Conservation (phyloP, 2,888 invertebrate genomes). For the Chalcosyrphus nemorum region DNA sequence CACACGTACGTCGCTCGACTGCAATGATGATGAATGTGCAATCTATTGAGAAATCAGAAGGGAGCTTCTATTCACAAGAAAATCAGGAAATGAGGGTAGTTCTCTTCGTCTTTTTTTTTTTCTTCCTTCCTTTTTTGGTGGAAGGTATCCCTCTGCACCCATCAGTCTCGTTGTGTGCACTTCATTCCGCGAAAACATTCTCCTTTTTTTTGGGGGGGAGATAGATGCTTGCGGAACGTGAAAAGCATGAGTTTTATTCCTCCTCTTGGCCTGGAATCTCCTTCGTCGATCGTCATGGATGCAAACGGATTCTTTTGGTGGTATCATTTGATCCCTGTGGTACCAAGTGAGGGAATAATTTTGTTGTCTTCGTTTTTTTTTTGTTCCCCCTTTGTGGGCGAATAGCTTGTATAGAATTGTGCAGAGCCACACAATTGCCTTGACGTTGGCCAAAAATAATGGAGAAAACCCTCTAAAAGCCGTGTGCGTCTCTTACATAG, state of each 20-base stretch:
- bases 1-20: slow-evolving; percentile 29
- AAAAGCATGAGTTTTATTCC: slow-evolving; percentile 3
- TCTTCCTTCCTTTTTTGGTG: neutral
- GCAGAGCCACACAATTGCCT: neutral
- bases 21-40: slow-evolving; percentile 67
- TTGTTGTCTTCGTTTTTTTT: slow-evolving; percentile 3
- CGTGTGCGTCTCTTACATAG: neutral
- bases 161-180: neutral
- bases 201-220: no score
- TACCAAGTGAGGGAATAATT: neutral
- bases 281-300: slow-evolving; percentile 14
- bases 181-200: slow-evolving; percentile 6
- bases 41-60: slow-evolving; percentile 65
- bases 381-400: neutral
- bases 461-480: neutral
- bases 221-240: slow-evolving; percentile 13
- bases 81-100: slow-evolving; percentile 58
- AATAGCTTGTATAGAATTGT: neutral
- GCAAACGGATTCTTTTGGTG: slow-evolving; percentile 20
- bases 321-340: slow-evolving; percentile 19
- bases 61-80: slow-evolving; percentile 41
- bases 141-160: slow-evolving; percentile 27
- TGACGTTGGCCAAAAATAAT: slow-evolving; percentile 15
- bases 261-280: slow-evolving; percentile 1
- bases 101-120: slow-evolving; percentile 30